These are phyloP conservation scores for Hippolais icterina DNA, from an alignment of 2,113 vertebrate species.

Conservation along the genomic window DNA sequence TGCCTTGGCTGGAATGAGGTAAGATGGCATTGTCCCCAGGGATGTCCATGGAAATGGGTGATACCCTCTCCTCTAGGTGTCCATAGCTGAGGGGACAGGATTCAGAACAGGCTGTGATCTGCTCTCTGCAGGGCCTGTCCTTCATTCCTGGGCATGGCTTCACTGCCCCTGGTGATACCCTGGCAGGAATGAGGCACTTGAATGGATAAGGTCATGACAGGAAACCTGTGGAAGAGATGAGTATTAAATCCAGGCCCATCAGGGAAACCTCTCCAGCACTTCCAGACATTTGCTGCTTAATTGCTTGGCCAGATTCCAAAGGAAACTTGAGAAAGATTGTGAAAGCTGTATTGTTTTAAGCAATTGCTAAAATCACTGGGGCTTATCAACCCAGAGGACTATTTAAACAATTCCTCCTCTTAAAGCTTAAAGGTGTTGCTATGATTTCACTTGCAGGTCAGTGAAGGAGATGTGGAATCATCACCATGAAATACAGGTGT, in stretches of 20 bases:
- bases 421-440: background rate
- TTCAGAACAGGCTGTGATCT: background rate
- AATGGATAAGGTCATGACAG: background rate
- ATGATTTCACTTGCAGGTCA: slow-evolving; percentile 36
- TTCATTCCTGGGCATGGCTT: background rate
- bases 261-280: background rate
- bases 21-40: background rate
- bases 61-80: background rate
- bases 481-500: slow-evolving; percentile 53
- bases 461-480: slow-evolving; percentile 64
- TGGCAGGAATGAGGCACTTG: background rate
- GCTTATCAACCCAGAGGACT: background rate
- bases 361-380: background rate
- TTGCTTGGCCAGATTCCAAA: background rate
- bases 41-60: background rate
- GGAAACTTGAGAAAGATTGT: background rate
- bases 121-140: background rate
- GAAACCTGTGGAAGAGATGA: background rate
- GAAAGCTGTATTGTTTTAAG: background rate
- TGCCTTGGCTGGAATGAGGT: slow-evolving; percentile 42
- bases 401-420: background rate
- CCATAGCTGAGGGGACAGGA: background rate
- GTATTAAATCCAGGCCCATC: background rate
- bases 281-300: background rate
- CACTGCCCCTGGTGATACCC: background rate